Conservation (phyloP, 2,113 vertebrate species). For the Coptodon rendalli region DNA sequence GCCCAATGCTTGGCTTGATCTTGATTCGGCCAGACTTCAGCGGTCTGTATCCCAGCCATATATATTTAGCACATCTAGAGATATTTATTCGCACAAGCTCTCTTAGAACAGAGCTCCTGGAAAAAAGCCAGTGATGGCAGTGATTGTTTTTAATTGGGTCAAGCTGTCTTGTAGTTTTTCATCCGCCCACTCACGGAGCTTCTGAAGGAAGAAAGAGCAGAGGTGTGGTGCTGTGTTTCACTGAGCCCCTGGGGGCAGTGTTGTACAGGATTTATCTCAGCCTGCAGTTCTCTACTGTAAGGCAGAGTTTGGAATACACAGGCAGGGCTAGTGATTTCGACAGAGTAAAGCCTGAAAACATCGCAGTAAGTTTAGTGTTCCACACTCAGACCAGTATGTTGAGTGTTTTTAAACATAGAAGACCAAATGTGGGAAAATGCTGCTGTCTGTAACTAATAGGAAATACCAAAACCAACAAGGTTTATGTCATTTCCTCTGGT, state of each 20-base stretch:
- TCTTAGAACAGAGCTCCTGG: conserved; percentile 3
- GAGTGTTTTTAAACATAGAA: not conserved
- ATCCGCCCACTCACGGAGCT: conserved; percentile 28
- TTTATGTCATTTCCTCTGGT: not conserved
- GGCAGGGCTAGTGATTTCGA: not conserved
- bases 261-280: conserved; percentile 37
- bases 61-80: conserved; percentile 20
- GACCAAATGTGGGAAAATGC: not conserved
- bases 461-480: not conserved
- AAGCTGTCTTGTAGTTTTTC: conserved; percentile 29
- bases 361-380: not conserved
- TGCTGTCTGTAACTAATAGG: not conserved
- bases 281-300: not conserved
- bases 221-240: conserved; percentile 7
- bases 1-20: not conserved
- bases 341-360: not conserved
- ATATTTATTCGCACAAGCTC: conserved; percentile 20
- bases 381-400: not conserved
- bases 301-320: not conserved
- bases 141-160: conserved; percentile 54
- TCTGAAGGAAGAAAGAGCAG: not conserved
- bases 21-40: conserved; percentile 16
- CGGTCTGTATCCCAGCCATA: not conserved
- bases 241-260: conserved; percentile 57
- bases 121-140: conserved; percentile 8